Conservation (phyloP, 2,113 vertebrate genomes). For the Setophaga petechia region DNA sequence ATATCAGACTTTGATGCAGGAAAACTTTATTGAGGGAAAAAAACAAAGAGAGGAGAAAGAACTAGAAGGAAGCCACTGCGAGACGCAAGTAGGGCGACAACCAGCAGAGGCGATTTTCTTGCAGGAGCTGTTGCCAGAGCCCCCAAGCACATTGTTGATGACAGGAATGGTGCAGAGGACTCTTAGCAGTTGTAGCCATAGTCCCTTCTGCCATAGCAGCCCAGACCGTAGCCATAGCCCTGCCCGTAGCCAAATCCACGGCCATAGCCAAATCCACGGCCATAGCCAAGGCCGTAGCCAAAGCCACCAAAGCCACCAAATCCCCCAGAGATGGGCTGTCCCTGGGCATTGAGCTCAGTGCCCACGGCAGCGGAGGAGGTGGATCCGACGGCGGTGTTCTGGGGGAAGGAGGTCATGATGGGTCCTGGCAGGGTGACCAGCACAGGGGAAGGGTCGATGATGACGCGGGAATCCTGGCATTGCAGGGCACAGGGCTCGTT, state of each 20-base stretch:
- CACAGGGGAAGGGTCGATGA: background rate
- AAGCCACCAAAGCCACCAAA: background rate
- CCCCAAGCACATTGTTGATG: accelerated
- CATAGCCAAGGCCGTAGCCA: background rate
- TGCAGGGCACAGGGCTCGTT: background rate
- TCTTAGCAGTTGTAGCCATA: background rate
- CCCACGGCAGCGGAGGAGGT: no score
- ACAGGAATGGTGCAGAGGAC: background rate
- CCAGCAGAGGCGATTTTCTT: accelerated
- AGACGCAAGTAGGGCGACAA: accelerated
- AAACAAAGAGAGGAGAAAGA: accelerated
- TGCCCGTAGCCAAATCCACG: no score
- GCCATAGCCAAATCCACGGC: background rate
- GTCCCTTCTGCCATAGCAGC: background rate
- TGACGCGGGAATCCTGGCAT: background rate
- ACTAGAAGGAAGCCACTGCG: background rate
- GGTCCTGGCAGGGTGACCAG: background rate
- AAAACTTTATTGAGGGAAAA: background rate
- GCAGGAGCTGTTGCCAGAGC: background rate
- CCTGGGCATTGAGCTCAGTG: background rate
- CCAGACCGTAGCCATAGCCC: no score
- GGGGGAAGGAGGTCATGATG: background rate
- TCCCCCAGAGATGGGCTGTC: background rate
- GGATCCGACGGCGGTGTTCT: background rate
- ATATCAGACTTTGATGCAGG: no score